A percentile compares a stretch with the other conserved stretches of the same genome.
phyloP scores from a whole-genome alignment of 2,113 vertebrate species.

The Lonchura striata region DNA sequence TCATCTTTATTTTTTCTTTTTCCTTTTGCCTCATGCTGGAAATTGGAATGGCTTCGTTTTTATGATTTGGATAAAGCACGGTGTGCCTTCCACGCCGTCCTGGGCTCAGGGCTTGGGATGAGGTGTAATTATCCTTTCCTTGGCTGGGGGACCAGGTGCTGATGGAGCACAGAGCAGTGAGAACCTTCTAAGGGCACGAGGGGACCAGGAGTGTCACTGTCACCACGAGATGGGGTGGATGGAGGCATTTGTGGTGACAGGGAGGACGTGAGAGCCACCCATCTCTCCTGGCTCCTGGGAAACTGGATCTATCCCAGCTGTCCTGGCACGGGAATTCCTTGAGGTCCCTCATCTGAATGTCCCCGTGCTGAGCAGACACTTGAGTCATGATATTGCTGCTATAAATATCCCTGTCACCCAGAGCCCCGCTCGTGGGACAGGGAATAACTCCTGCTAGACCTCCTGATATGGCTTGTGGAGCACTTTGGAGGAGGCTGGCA shows the following conservation, averaged over 20 bases:
- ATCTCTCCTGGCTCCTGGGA: not conserved
- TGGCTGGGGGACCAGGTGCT: not conserved
- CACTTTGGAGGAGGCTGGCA: not conserved
- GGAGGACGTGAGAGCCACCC: not conserved
- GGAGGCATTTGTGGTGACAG: not conserved
- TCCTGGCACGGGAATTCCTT: constrained; percentile 14
- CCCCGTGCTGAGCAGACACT: not conserved
- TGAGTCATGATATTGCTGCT: not conserved
- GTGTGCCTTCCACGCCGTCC: accelerated
- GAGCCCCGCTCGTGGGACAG: not conserved
- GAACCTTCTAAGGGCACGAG: not conserved
- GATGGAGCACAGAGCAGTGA: not conserved
- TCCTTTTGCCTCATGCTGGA: not conserved
- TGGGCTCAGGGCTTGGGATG: not conserved
- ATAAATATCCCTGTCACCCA: constrained; percentile 8
- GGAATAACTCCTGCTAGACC: not conserved
- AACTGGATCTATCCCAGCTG: constrained; percentile 47
- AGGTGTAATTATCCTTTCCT: not conserved
- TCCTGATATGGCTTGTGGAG: not conserved
- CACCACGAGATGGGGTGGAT: accelerated
- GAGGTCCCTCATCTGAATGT: not conserved
- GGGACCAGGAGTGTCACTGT: not conserved
- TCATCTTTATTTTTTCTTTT: not conserved
- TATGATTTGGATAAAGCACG: not conserved
- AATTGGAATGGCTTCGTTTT: not conserved